Conservation (phyloP, 2,888 invertebrate species). For the Eristalis pertinax region DNA sequence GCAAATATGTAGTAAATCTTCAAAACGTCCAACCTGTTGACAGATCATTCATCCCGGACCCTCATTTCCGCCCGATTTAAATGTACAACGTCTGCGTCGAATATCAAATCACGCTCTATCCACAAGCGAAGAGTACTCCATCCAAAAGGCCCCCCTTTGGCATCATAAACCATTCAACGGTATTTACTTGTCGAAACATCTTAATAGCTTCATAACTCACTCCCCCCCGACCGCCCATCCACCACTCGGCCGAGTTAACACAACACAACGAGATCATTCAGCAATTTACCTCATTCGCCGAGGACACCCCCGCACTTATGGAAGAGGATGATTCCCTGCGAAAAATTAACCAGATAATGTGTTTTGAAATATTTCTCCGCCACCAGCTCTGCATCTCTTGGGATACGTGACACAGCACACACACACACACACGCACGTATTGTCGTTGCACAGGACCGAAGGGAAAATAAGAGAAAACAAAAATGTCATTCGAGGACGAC, state of each 20-base stretch:
- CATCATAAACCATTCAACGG: slow-evolving; percentile 12
- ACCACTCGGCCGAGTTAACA: background rate
- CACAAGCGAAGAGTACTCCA: background rate
- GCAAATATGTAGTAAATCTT: background rate
- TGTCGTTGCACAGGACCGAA: background rate
- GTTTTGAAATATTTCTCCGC: slow-evolving; percentile 51
- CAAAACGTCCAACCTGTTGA: background rate
- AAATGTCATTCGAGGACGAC: background rate
- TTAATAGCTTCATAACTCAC: slow-evolving; percentile 49
- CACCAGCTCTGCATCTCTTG: background rate
- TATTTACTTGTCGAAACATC: slow-evolving; percentile 34
- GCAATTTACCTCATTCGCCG: slow-evolving; percentile 23
- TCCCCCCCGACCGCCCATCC: background rate
- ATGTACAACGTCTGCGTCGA: background rate
- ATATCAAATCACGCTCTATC: background rate
- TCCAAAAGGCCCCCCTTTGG: background rate
- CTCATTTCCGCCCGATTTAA: background rate
- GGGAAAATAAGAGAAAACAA: background rate
- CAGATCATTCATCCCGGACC: background rate
- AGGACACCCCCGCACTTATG: background rate
- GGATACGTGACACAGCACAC: slow-evolving; percentile 43
- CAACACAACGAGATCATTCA: slow-evolving; percentile 26
- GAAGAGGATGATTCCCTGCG: background rate
- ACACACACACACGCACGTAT: slow-evolving; percentile 19
- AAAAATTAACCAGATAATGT: slow-evolving; percentile 45